Percentiles rank a stretch among this genome's conserved stretches.
phyloP scores from a whole-genome alignment of 2,113 vertebrate genomes.

The Tamias sibiricus region DNA sequence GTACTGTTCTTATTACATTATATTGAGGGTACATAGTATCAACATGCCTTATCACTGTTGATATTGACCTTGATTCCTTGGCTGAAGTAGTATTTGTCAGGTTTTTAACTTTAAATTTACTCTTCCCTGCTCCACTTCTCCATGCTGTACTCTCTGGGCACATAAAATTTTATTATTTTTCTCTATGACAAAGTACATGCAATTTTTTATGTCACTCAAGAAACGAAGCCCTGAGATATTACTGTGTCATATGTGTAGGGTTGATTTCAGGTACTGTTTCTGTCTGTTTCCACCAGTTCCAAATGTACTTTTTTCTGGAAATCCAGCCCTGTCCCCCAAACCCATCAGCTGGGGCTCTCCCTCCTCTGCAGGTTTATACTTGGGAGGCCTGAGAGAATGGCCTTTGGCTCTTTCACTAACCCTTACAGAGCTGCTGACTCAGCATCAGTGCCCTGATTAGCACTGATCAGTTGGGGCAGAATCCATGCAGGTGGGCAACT shows the following conservation, averaged over 20 bases:
- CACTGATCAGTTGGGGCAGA: not conserved
- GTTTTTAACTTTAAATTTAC: not conserved
- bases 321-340: not conserved
- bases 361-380: not conserved
- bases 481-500: not conserved
- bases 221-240: not conserved
- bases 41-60: not conserved
- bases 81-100: not conserved
- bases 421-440: no score
- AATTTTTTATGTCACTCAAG: not conserved
- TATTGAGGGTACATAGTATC: no score
- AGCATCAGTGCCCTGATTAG: no score
- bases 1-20: not conserved
- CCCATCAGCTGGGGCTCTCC: not conserved
- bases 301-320: slow-evolving; percentile 32
- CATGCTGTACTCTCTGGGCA: not conserved
- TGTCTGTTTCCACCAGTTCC: not conserved
- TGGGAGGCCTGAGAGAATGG: not conserved
- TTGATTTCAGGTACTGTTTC: not conserved
- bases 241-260: not conserved
- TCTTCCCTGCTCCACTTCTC: not conserved
- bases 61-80: not conserved
- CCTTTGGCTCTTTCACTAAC: not conserved
- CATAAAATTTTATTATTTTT: not conserved
- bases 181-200: not conserved